Evolutionary conservation across 2,888 invertebrate species (phyloP).

Genomic region (Agonopterix arenella): DNA sequence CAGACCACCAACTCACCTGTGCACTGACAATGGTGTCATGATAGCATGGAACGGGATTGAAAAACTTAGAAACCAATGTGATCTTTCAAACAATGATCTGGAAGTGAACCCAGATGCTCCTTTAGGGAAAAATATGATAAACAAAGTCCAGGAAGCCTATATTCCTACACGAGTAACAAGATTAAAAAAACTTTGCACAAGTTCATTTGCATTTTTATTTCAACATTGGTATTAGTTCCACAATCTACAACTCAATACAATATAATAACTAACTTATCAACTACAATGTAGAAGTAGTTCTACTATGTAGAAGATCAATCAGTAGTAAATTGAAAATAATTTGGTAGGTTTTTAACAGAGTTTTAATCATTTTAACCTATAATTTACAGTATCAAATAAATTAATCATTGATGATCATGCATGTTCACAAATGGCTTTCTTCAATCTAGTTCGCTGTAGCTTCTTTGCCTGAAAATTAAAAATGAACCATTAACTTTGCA

Average conservation of each 20-base stretch:
- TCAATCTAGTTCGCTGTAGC: constrained; percentile 34
- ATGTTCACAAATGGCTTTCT: constrained; percentile 30
- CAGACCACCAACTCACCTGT: constrained; percentile 89
- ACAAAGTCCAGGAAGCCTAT: constrained; percentile 73
- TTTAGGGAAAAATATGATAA: constrained; percentile 78
- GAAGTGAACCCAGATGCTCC: constrained; percentile 77
- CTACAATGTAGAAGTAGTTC: too few relatives aligned
- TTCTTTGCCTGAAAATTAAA: constrained; percentile 42
- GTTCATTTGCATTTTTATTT: not conserved
- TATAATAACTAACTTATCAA: too few relatives aligned
- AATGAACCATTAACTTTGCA: too few relatives aligned
- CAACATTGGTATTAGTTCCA: not conserved
- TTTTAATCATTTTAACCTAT: constrained; percentile 8
- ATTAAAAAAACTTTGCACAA: constrained; percentile 31
- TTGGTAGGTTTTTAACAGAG: too few relatives aligned
- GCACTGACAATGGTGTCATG: constrained; percentile 99
- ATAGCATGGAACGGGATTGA: constrained; percentile 99
- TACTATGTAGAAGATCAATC: too few relatives aligned
- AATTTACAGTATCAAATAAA: constrained; percentile 36
- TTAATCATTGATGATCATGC: constrained; percentile 33
- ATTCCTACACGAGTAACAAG: constrained; percentile 59
- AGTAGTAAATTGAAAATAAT: too few relatives aligned
- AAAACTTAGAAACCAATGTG: constrained; percentile 72
- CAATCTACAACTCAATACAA: too few relatives aligned
- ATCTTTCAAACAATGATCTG: constrained; percentile 70